Percentiles rank a stretch among this genome's conserved stretches.
These are phyloP conservation scores for Clitarchus hookeri DNA, from an alignment of 2,888 invertebrate species.

Conservation along the genomic window DNA sequence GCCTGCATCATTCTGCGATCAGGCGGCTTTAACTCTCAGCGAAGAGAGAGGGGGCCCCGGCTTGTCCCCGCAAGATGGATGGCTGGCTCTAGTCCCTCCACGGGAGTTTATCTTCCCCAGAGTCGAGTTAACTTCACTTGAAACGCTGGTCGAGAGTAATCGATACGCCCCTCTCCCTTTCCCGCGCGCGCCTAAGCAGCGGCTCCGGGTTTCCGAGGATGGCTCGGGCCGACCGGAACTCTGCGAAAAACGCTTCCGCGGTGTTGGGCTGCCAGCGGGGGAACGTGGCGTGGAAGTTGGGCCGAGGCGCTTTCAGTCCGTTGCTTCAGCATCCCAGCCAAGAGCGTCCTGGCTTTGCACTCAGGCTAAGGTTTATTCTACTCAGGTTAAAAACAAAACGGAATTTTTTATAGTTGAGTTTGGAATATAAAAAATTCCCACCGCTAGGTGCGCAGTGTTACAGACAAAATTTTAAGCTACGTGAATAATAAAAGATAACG, in stretches of 20 bases:
- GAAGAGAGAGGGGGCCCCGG: neutral
- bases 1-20: neutral
- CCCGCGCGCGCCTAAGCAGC: neutral
- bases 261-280: neutral
- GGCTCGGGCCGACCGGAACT: conserved; percentile 2
- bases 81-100: neutral
- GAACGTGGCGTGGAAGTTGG: neutral
- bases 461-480: too few species aligned
- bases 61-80: neutral
- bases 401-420: too few species aligned
- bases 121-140: conserved; percentile 14
- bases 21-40: neutral
- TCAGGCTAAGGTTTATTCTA: too few species aligned
- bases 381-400: too few species aligned
- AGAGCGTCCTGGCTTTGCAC: too few species aligned
- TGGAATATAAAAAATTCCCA: too few species aligned
- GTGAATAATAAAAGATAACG: too few species aligned
- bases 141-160: conserved; percentile 9
- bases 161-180: neutral
- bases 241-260: neutral
- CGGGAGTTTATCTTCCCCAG: conserved; percentile 14
- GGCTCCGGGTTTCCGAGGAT: neutral
- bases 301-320: neutral
- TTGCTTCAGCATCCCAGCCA: too few species aligned
- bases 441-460: too few species aligned